A percentile compares a stretch with the other conserved stretches of the same genome.
phyloP scores from a whole-genome alignment of 2,888 invertebrate genomes.

The Epicampocera succincta region DNA sequence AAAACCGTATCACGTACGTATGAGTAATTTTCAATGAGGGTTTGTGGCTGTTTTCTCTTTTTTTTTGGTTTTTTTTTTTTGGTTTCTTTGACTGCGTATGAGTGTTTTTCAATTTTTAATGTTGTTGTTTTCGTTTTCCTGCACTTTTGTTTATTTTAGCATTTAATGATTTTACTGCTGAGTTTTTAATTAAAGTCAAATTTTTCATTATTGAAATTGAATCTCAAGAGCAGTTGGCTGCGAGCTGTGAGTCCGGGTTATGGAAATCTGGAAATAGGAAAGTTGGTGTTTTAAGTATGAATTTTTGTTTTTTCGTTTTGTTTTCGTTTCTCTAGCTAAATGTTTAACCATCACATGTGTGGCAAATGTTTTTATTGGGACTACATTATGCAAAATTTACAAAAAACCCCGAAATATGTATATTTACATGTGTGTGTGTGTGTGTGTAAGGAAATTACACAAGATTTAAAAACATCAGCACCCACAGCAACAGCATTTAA shows the following conservation, averaged over 20 bases:
- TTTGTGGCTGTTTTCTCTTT: not conserved
- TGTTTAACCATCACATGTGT: constrained; percentile 61
- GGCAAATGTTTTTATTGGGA: constrained; percentile 67
- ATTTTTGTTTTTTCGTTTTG: constrained; percentile 38
- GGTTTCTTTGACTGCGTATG: constrained; percentile 35
- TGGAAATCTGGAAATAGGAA: constrained; percentile 37
- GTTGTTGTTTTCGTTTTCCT: not conserved
- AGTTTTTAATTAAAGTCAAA: constrained; percentile 70
- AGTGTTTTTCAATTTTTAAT: constrained; percentile 63
- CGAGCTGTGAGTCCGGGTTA: not conserved
- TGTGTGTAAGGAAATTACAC: constrained; percentile 56
- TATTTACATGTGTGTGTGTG: too few relatives aligned
- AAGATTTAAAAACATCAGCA: constrained; percentile 61
- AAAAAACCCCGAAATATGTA: constrained; percentile 9
- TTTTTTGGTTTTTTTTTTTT: too few relatives aligned
- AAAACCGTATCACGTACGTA: constrained; percentile 56
- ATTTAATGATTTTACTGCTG: constrained; percentile 64
- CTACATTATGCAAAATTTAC: constrained; percentile 61
- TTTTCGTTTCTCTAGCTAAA: constrained; percentile 41
- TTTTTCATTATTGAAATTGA: constrained; percentile 68
- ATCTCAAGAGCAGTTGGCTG: constrained; percentile 54
- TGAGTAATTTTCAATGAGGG: constrained; percentile 47
- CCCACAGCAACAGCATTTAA: constrained; percentile 40
- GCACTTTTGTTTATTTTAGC: constrained; percentile 57
- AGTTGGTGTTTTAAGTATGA: constrained; percentile 47